phyloP scores from a whole-genome alignment of 2,797 vertebrate genomes.

The Xiphorhynchus erythropygius region DNA sequence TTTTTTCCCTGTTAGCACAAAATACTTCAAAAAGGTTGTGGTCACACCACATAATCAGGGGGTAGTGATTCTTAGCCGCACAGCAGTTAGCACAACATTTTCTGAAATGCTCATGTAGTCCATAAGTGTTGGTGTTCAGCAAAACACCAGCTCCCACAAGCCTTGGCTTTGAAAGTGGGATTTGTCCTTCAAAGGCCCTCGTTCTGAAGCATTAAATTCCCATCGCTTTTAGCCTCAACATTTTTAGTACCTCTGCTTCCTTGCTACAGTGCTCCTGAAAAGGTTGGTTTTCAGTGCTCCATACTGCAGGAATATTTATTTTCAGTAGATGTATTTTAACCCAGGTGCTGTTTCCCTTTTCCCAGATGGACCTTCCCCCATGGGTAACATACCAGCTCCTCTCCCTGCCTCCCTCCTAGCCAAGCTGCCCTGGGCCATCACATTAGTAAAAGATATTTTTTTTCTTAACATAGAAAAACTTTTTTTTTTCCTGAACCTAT shows the following conservation, averaged over 20 bases:
- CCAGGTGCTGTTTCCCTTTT: not conserved
- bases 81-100: not conserved
- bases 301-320: not conserved
- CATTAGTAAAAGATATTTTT: not conserved
- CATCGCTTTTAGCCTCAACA: not conserved
- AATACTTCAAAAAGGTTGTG: not conserved
- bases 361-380: not conserved
- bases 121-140: not conserved
- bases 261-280: not conserved
- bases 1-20: not conserved
- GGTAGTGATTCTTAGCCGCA: not conserved
- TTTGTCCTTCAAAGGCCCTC: not conserved
- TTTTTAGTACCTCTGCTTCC: not conserved
- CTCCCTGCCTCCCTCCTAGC: not conserved
- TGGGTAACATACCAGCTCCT: not conserved
- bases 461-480: not conserved
- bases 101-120: not conserved
- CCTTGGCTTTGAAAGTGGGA: not conserved
- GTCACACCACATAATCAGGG: not conserved
- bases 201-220: not conserved
- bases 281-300: not conserved
- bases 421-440: rapidly evolving
- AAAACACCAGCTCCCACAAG: not conserved
- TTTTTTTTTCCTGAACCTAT: not conserved
- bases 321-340: not conserved